Conservation (phyloP, 2,113 vertebrate species). For the Acanthochromis polyacanthus region DNA sequence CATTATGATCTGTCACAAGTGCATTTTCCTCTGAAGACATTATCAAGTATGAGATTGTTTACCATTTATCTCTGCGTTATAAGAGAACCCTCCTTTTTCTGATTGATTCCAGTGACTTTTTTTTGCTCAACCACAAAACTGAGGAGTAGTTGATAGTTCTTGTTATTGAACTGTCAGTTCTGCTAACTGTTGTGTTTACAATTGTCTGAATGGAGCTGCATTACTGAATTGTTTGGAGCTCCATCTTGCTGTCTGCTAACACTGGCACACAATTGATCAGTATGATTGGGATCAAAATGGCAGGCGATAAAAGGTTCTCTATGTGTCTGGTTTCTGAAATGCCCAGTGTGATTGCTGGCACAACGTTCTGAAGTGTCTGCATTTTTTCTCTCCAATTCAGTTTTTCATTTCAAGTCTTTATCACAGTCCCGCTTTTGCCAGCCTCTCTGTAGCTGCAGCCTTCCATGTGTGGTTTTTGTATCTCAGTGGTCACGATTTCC, state of each 20-base stretch:
- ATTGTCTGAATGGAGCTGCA: not conserved
- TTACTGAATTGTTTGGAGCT: not conserved
- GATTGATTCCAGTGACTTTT: too few species aligned
- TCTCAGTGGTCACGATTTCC: not conserved
- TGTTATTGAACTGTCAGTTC: too few species aligned
- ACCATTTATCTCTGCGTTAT: too few species aligned
- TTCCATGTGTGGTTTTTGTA: not conserved
- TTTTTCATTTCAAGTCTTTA: not conserved
- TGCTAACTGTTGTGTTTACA: too few species aligned
- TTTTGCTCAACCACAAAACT: not conserved
- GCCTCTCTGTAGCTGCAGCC: not conserved
- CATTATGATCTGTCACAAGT: not conserved
- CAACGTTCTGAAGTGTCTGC: not conserved
- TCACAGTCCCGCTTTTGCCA: not conserved
- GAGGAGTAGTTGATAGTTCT: not conserved
- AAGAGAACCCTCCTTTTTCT: too few species aligned
- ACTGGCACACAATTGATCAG: not conserved
- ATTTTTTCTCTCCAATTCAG: not conserved
- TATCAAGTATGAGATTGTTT: not conserved
- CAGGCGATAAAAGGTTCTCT: not conserved
- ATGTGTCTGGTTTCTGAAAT: not conserved
- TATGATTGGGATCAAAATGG: too few species aligned
- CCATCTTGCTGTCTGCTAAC: not conserved
- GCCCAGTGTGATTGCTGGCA: too few species aligned
- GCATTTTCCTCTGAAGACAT: conserved; percentile 18